phyloP scores from a whole-genome alignment of 2,888 invertebrate genomes.

The Biston betularia region DNA sequence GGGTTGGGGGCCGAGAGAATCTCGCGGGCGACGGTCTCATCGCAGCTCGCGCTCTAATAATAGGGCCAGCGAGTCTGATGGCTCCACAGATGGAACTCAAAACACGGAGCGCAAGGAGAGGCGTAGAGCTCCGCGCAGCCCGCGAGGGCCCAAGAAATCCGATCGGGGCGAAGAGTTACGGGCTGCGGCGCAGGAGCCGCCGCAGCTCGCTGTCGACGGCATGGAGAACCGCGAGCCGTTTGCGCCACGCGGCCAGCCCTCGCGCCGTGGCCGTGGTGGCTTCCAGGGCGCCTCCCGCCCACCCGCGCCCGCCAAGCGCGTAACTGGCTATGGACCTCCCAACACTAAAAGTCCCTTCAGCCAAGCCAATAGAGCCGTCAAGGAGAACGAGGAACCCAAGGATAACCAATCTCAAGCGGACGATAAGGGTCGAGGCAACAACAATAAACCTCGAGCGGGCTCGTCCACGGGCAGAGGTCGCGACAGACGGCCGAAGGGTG shows the following conservation, averaged over 20 bases:
- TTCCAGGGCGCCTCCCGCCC: slow-evolving; percentile 78
- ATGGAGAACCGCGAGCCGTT: slow-evolving; percentile 89
- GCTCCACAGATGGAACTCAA: slow-evolving; percentile 90
- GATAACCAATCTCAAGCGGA: slow-evolving; percentile 71
- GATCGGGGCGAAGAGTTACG: slow-evolving; percentile 86
- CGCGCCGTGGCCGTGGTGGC: slow-evolving; percentile 92
- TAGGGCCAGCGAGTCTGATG: slow-evolving; percentile 90
- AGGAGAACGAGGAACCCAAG: slow-evolving; percentile 73
- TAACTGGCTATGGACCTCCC: slow-evolving; percentile 93
- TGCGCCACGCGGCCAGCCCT: slow-evolving; percentile 95
- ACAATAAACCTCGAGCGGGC: slow-evolving; percentile 89
- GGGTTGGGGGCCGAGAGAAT: slow-evolving; percentile 80
- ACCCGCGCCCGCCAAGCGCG: slow-evolving; percentile 86
- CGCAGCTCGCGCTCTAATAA: slow-evolving; percentile 80
- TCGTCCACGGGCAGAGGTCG: slow-evolving; percentile 87
- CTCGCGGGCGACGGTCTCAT: slow-evolving; percentile 81
- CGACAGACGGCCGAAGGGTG: slow-evolving; percentile 73
- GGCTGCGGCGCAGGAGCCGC: slow-evolving; percentile 56
- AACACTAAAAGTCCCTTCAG: slow-evolving; percentile 92
- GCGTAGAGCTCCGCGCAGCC: slow-evolving; percentile 84
- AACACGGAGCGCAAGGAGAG: slow-evolving; percentile 82
- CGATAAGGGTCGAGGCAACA: slow-evolving; percentile 89
- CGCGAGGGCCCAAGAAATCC: slow-evolving; percentile 87
- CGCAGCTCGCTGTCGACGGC: slow-evolving; percentile 56
- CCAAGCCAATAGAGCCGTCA: slow-evolving; percentile 75